A percentile compares a stretch with the other conserved stretches of the same genome.
These are phyloP conservation scores for Drosophila fungiperda DNA, from an alignment of 2,888 invertebrate species.

Conservation along the genomic window DNA sequence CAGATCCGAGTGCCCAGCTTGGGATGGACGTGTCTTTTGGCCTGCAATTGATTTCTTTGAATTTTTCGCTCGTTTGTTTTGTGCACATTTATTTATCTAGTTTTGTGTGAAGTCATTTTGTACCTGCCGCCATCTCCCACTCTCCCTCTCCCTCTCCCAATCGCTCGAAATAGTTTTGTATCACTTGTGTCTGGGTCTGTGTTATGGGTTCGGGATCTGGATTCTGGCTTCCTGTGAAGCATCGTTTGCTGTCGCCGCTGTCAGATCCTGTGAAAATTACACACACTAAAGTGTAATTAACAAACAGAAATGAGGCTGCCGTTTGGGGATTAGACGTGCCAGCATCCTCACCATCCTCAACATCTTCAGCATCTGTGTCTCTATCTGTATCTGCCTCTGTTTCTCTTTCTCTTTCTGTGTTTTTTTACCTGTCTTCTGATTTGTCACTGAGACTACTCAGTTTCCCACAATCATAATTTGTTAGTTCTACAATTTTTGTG, in stretches of 20 bases:
- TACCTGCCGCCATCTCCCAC: conserved; percentile 56
- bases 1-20: conserved; percentile 14
- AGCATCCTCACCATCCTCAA: conserved; percentile 46
- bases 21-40: conserved; percentile 68
- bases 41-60: conserved; percentile 80
- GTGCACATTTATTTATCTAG: conserved; percentile 70
- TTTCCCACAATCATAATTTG: conserved; percentile 70
- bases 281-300: conserved; percentile 79
- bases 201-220: neutral
- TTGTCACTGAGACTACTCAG: conserved; percentile 44
- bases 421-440: conserved; percentile 9
- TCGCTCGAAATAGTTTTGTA: conserved; percentile 46
- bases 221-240: conserved; percentile 67
- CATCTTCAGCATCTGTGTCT: conserved; percentile 23
- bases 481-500: conserved; percentile 58
- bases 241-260: conserved; percentile 32
- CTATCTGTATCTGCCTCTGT: conserved; percentile 11
- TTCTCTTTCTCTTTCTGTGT: conserved; percentile 17
- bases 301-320: conserved; percentile 80
- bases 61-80: conserved; percentile 72
- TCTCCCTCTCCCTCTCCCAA: conserved; percentile 20
- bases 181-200: conserved; percentile 32
- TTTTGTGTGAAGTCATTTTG: conserved; percentile 80
- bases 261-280: conserved; percentile 80
- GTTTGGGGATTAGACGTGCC: conserved; percentile 70